Conservation (phyloP, 1,140 invertebrate species). For the Melanaphis sacchari region DNA sequence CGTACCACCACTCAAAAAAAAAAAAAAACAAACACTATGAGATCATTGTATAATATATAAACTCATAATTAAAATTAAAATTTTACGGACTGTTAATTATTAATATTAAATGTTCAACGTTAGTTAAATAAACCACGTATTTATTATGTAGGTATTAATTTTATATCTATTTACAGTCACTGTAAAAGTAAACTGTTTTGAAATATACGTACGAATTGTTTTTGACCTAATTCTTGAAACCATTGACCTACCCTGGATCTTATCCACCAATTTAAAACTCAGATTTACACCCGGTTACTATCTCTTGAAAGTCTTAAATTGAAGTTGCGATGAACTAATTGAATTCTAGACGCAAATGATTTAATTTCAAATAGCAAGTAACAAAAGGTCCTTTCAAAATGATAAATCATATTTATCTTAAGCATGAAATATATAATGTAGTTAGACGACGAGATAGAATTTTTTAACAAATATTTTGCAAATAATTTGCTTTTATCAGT, state of each 20-base stretch:
- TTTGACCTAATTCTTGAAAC: neutral
- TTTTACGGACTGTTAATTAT: slow-evolving; percentile 19
- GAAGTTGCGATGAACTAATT: slow-evolving; percentile 27
- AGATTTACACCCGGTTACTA: neutral
- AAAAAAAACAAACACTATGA: neutral
- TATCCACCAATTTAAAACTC: neutral
- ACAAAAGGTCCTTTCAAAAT: slow-evolving; percentile 38
- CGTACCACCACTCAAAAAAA: neutral
- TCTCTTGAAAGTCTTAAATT: neutral
- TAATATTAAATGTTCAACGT: neutral
- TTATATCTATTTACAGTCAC: neutral
- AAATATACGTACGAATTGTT: neutral
- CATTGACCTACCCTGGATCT: neutral
- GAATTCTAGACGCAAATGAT: slow-evolving; percentile 27
- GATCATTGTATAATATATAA: neutral
- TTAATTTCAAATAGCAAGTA: neutral
- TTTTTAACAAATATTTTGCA: neutral
- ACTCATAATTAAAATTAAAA: neutral
- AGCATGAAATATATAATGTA: neutral
- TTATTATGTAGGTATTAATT: neutral
- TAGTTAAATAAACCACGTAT: neutral
- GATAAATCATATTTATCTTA: slow-evolving; percentile 22
- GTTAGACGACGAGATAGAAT: neutral
- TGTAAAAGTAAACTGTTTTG: neutral
- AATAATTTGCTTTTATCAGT: neutral